Evolutionary conservation across 2,888 invertebrate species (phyloP), one percentile per base, ranked within the genome.

Genomic region (Lycaena phlaeas): DNA sequence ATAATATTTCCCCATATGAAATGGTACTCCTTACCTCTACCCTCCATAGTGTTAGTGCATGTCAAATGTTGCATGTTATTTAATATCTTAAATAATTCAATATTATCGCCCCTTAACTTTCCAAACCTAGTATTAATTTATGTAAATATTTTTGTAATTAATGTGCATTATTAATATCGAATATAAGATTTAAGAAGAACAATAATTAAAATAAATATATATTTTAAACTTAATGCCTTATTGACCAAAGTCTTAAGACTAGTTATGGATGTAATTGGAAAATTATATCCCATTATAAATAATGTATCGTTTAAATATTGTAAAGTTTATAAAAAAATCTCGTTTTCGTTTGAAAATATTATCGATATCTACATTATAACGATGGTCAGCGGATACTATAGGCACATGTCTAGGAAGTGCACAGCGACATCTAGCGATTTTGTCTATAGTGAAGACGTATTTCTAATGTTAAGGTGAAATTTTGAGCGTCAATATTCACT

Each of bases 161-260:
- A 62, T 61, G 59, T 63, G 66, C 72, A 75, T 63, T n/a, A n/a
- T n/a, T 63, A 71, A 61, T 76, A 77, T 70, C 74, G 72, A 78
- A 68, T 67, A 62, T 71, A 75, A 72, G 71, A 67, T 61, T 30
- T 78, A 77, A 77, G 76, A 59, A 79, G 81, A 84, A 81, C 81
- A 84, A 81, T 81, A 82, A 82, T 81, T 79, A 81, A 81, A 79
- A 54, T 54, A 72, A 68, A 59, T 67, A 76, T 78, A 76, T 78
- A 79, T 79, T 81, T 81, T 79, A 78, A 82, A 82, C 79, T 82
- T 84, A 81, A 81, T 82, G 84, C 84, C 84, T 84, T 84, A 84
- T 81, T 84, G 84, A 84, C 84, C 84, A 84, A 84, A 82, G 82
- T 82, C 82, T 81, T 77, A 79, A 81, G 81, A 81, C 82, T 84